Conservation (phyloP, 2,113 vertebrate species). For the Oreotrochilus melanogaster region DNA sequence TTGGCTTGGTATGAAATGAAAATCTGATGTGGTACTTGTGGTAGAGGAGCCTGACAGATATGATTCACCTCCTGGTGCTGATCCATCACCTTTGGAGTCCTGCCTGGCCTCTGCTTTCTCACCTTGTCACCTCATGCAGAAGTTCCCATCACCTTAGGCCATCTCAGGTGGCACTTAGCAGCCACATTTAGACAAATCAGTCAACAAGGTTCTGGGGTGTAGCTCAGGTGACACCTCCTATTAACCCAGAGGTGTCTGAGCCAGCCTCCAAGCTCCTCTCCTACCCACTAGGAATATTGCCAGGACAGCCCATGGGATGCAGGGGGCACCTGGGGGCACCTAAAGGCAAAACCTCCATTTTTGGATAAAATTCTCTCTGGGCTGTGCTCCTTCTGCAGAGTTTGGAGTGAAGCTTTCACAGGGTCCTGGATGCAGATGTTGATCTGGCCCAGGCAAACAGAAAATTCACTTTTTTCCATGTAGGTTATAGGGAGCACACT, state of each 20-base stretch:
- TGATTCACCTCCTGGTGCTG: background rate
- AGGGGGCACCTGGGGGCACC: background rate
- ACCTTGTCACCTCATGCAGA: background rate
- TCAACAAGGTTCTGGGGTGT: background rate
- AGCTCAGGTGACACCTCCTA: background rate
- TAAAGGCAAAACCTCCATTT: background rate
- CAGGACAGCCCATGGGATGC: rapidly evolving
- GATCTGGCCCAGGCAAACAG: background rate
- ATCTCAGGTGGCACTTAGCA: background rate
- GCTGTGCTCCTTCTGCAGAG: background rate
- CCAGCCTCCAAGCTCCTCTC: background rate
- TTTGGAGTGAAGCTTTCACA: background rate
- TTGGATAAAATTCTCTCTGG: background rate
- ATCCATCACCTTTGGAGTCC: background rate
- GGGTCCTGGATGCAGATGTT: background rate
- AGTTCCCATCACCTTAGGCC: background rate
- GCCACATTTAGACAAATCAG: background rate
- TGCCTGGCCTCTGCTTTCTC: background rate
- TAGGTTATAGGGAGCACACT: background rate
- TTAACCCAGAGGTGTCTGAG: background rate
- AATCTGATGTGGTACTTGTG: background rate
- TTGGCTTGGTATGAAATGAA: background rate
- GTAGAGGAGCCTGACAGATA: background rate
- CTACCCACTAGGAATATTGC: background rate
- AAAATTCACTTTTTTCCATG: background rate